phyloP scores from a whole-genome alignment of 2,888 invertebrate genomes.

The Euspilapteryx auroguttella region DNA sequence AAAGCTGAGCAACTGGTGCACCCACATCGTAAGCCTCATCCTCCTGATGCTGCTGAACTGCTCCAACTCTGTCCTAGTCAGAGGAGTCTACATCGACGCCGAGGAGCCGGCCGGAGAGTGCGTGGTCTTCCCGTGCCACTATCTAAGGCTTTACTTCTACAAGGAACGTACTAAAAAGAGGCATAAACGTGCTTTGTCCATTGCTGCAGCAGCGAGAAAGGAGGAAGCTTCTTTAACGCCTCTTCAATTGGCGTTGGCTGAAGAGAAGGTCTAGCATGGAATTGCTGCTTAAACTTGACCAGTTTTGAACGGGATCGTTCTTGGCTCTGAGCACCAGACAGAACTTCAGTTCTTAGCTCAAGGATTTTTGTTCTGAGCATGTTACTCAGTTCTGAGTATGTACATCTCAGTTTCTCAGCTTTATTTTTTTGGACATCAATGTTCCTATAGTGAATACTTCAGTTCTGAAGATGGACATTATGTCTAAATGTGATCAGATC shows the following conservation, averaged over 20 bases:
- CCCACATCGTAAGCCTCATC: conserved; percentile 72
- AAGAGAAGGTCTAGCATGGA: conserved; percentile 13
- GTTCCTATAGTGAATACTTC: too few species aligned
- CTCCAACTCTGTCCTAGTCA: conserved; percentile 82
- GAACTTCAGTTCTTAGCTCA: too few species aligned
- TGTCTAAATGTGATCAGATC: too few species aligned
- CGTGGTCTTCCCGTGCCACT: conserved; percentile 82
- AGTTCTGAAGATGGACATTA: too few species aligned
- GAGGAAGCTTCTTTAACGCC: not conserved
- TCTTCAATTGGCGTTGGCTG: not conserved
- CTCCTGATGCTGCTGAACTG: conserved; percentile 80
- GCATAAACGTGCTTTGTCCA: conserved; percentile 11
- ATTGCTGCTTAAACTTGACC: too few species aligned
- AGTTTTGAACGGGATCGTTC: too few species aligned
- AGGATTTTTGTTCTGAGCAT: too few species aligned
- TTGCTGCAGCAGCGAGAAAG: not conserved
- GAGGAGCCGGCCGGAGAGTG: conserved; percentile 82
- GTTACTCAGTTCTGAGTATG: too few species aligned
- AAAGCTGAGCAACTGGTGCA: conserved; percentile 79
- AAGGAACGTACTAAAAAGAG: conserved; percentile 67
- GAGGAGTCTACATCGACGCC: conserved; percentile 87
- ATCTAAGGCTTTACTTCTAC: conserved; percentile 69
- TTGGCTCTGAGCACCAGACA: too few species aligned
- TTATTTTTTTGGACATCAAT: too few species aligned
- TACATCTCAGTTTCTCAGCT: too few species aligned